Evolutionary conservation across 37 sponge, comb jelly and placozoan genomes (phyloP).

Genomic region (Aplysina aerophoba): DNA sequence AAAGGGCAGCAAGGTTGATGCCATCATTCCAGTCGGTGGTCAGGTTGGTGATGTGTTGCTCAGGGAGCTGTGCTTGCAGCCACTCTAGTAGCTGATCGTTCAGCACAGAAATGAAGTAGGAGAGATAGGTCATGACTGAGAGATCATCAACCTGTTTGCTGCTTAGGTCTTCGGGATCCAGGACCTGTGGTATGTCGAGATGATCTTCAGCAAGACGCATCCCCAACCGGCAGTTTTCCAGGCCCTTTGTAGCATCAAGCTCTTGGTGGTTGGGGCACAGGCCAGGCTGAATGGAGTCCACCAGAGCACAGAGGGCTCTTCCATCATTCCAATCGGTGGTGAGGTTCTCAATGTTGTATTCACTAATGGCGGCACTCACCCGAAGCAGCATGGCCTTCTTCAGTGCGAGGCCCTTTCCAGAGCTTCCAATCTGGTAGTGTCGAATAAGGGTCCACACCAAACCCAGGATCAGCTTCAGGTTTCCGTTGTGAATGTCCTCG

Average conservation of each 20-base stretch:
- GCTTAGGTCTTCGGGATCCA: slow-evolving; percentile 78
- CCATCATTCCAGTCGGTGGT: slow-evolving; percentile 88
- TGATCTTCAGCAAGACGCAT: slow-evolving; percentile 78
- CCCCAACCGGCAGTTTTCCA: slow-evolving; percentile 78
- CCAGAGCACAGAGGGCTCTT: slow-evolving; percentile 69
- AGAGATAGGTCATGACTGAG: slow-evolving; percentile 88
- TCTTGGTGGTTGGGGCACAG: slow-evolving; percentile 81
- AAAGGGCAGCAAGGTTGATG: slow-evolving; percentile 75
- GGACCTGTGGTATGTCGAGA: slow-evolving; percentile 71
- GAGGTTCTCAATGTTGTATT: slow-evolving; percentile 73
- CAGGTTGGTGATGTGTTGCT: slow-evolving; percentile 74
- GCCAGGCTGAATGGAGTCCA: slow-evolving; percentile 76
- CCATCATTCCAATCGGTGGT: slow-evolving; percentile 91
- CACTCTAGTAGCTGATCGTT: slow-evolving; percentile 71
- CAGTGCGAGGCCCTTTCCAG: slow-evolving; percentile 68
- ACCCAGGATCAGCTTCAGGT: slow-evolving; percentile 95
- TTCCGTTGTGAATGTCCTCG: slow-evolving; percentile 87
- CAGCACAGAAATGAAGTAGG: slow-evolving; percentile 57
- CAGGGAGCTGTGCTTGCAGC: slow-evolving; percentile 75
- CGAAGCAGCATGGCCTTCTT: slow-evolving; percentile 88
- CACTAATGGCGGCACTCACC: slow-evolving; percentile 76
- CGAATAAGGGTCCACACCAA: slow-evolving; percentile 94
- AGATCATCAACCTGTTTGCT: slow-evolving; percentile 84
- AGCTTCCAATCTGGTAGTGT: slow-evolving; percentile 87
- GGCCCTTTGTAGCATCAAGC: slow-evolving; percentile 54